Percentiles rank a stretch among this genome's conserved stretches.
These are phyloP conservation scores for Mythimna ferrago DNA, from an alignment of 2,888 invertebrate genomes.

Conservation along the genomic window DNA sequence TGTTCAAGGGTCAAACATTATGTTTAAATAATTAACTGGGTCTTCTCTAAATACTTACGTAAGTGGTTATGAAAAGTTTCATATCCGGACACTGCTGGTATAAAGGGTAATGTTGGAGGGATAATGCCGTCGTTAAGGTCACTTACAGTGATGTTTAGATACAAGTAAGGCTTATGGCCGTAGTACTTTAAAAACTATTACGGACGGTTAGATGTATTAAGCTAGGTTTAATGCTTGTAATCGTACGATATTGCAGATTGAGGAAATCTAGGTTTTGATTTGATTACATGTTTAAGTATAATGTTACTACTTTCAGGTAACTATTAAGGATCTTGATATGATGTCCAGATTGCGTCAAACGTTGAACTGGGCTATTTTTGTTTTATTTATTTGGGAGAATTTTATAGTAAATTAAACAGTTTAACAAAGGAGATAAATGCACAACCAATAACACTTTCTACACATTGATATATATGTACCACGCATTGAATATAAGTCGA, in stretches of 20 bases:
- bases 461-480: no score
- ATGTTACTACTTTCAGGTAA: background rate
- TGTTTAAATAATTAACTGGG: conserved; percentile 68
- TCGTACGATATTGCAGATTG: conserved; percentile 23
- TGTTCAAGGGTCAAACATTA: conserved; percentile 70
- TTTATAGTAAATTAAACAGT: no score
- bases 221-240: conserved; percentile 36
- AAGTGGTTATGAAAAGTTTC: conserved; percentile 68
- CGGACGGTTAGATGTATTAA: conserved; percentile 35
- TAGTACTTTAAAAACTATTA: conserved; percentile 65
- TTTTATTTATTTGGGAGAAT: no score
- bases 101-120: conserved; percentile 52
- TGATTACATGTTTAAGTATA: background rate
- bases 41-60: conserved; percentile 62
- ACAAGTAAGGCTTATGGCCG: conserved; percentile 42
- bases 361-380: background rate
- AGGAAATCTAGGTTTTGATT: conserved; percentile 10
- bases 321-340: background rate
- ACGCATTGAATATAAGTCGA: no score
- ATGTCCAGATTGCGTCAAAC: background rate
- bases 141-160: conserved; percentile 59
- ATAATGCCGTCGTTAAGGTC: conserved; percentile 60
- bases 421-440: no score
- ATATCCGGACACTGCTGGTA: conserved; percentile 44
- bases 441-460: no score